These are phyloP conservation scores for Meriones psammophilus DNA, from an alignment of 2,797 vertebrate species.

Conservation along the genomic window DNA sequence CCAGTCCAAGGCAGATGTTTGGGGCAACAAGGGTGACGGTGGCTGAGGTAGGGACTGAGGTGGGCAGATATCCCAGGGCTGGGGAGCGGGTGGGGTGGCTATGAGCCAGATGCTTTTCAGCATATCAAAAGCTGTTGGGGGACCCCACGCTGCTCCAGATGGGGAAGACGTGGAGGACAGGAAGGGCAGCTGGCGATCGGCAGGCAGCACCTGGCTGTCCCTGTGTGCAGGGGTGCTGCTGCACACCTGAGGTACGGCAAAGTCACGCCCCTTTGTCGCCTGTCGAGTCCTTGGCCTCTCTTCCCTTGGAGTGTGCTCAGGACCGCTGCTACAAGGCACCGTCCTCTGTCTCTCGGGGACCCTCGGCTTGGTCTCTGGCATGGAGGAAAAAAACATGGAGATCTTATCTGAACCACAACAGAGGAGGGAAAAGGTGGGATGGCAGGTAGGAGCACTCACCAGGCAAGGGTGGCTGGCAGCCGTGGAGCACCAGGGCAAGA, in stretches of 20 bases:
- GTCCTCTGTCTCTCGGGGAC: slow-evolving; percentile 28
- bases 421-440: neutral
- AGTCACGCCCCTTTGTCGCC: slow-evolving; percentile 38
- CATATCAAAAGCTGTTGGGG: slow-evolving; percentile 84
- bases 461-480: slow-evolving; percentile 45
- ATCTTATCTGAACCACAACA: neutral
- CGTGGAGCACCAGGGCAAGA: slow-evolving; percentile 64
- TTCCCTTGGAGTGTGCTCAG: slow-evolving; percentile 35
- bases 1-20: slow-evolving; percentile 63
- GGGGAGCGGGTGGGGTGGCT: slow-evolving; percentile 55
- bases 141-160: slow-evolving; percentile 42
- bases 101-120: slow-evolving; percentile 84
- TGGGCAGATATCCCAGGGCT: neutral
- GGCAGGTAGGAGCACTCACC: slow-evolving; percentile 14
- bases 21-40: slow-evolving; percentile 64
- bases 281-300: slow-evolving; percentile 53
- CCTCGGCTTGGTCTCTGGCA: slow-evolving; percentile 60
- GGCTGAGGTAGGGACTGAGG: slow-evolving; percentile 49
- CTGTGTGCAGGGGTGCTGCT: neutral
- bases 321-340: slow-evolving; percentile 50
- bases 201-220: slow-evolving; percentile 18
- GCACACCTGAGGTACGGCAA: neutral
- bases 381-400: slow-evolving; percentile 51
- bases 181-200: neutral
- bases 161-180: neutral